These are phyloP conservation scores for Sinhomidia bicolor DNA, from an alignment of 2,888 invertebrate genomes.

Conservation along the genomic window DNA sequence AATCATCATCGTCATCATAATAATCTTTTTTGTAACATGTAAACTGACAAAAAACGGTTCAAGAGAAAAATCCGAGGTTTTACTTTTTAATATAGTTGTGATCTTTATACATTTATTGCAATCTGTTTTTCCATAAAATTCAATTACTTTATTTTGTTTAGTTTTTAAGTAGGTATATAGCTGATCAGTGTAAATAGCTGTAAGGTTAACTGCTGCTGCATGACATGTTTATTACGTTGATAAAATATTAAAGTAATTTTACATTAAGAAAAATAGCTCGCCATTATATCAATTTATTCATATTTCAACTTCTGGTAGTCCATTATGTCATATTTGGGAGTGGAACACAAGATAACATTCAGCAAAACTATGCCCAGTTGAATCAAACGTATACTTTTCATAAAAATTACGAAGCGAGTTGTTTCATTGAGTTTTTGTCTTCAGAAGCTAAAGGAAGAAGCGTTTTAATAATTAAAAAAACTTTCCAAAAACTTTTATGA, in stretches of 20 bases:
- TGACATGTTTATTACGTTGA: conserved; percentile 24
- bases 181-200: neutral
- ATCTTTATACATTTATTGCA: neutral
- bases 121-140: neutral
- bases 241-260: conserved; percentile 16
- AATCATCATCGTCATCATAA: neutral
- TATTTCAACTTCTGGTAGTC: neutral
- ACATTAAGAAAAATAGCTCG: neutral
- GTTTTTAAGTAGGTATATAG: neutral
- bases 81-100: conserved; percentile 13
- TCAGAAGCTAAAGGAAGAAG: no score
- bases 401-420: no score
- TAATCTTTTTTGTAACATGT: neutral
- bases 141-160: conserved; percentile 32
- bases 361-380: no score
- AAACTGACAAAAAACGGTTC: neutral
- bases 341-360: no score
- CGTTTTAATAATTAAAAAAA: no score
- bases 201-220: neutral
- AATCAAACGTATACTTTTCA: no score
- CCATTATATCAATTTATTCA: neutral
- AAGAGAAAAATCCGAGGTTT: neutral
- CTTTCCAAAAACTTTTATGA: no score
- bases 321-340: no score
- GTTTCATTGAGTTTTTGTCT: no score